Evolutionary conservation across 2,888 invertebrate genomes (phyloP), one percentile per base, ranked within the genome.

Genomic region (Dicranocentrus wangi): DNA sequence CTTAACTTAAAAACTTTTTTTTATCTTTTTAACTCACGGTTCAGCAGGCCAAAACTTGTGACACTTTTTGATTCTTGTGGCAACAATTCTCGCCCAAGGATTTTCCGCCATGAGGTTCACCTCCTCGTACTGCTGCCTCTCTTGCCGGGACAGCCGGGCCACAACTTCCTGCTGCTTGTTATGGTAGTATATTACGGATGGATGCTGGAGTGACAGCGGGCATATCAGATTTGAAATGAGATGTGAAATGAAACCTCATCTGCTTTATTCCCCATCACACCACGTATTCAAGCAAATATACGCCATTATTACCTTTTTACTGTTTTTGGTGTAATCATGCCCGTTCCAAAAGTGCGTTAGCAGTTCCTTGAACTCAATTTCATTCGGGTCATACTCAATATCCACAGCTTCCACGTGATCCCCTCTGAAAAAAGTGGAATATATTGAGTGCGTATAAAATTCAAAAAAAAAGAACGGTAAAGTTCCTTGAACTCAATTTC

Each of bases 101-200:
- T 76, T 76, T 13, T 68, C 47, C 1, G 76, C 60, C 76, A 76
- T 68, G 8, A 76, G 28, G 25, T 76, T 77, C 13, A 77, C 69
- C 42, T 77, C 61, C 32, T 77, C 61, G 27, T 69, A 77, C 25
- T 60, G 60, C 23, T 77, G 69, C 17, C 69, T 25, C n/a, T 77
- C 69, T 17, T 75, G 75, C 2, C 75, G 39, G 8, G 75, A 71
- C 10, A 71, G 7, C 17, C 43, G 58, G 21, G 71, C 71, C 1
- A 71, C 65, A 15, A 73, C 55, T 47, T 65, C 73, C 21, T 73
- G 63, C 53, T 73, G 73, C 65, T 73, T 73, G 19, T 75, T 32
- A 28, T 75, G 65, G 28, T 66, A 75, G 28, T 42, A 75, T 39
- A 75, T 75, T 28, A 58, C 23, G 19, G 58, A 55, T 2, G 73